These are phyloP conservation scores for Brachionus rotundiformis DNA, from an alignment of 1,140 invertebrate genomes.

Conservation along the genomic window DNA sequence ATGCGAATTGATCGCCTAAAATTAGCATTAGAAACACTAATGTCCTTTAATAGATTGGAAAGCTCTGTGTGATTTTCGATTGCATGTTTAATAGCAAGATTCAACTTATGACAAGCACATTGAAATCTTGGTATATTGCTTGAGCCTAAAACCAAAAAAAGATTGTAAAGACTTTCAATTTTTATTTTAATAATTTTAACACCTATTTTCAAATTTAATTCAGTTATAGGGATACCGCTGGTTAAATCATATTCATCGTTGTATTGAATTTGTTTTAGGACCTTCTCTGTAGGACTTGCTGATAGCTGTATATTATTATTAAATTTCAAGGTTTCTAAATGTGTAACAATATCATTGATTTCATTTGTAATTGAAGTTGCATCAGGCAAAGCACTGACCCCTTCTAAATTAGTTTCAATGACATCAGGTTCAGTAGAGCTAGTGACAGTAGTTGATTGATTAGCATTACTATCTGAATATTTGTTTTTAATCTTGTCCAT, in stretches of 20 bases:
- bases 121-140: neutral
- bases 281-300: neutral
- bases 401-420: neutral
- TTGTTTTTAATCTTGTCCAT: no score
- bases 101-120: neutral
- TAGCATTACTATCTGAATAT: no score
- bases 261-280: neutral
- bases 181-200: neutral
- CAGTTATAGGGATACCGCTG: neutral
- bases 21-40: neutral
- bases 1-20: neutral
- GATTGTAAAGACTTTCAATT: neutral
- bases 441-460: no score
- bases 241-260: neutral
- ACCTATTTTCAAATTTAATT: neutral
- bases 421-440: no score
- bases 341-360: neutral
- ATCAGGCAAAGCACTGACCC: neutral
- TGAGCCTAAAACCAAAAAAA: neutral
- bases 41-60: neutral
- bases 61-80: neutral
- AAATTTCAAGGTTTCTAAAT: neutral
- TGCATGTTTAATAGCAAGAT: neutral
- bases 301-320: neutral
- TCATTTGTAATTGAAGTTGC: neutral